Evolutionary conservation across 2,888 invertebrate species (phyloP).

Genomic region (Phania funesta): DNA sequence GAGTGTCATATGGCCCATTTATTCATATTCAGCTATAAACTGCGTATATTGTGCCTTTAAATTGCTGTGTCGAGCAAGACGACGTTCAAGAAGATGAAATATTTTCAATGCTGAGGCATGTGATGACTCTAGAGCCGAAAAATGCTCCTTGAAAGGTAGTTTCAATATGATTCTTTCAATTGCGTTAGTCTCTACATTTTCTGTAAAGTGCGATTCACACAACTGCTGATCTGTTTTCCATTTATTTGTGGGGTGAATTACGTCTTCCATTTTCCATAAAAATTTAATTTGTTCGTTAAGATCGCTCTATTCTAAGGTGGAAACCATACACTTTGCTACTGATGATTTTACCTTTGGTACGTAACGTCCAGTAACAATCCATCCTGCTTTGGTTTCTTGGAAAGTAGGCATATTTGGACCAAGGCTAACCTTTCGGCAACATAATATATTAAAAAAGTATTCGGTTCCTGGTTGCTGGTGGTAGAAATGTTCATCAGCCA

Average conservation of each 20-base stretch:
- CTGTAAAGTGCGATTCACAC: constrained; percentile 9
- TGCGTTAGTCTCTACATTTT: neutral
- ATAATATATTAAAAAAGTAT: constrained; percentile 26
- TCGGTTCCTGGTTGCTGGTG: constrained; percentile 20
- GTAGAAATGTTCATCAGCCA: constrained; percentile 28
- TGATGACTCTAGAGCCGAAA: no score
- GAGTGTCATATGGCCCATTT: constrained; percentile 30
- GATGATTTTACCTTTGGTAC: no score
- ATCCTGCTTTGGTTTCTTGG: constrained; percentile 26
- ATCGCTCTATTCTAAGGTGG: neutral
- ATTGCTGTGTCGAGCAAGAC: constrained; percentile 2
- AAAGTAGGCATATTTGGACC: neutral
- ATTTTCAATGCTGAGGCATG: constrained; percentile 5
- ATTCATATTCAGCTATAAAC: constrained; percentile 32
- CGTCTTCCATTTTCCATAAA: constrained; percentile 29
- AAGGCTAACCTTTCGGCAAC: constrained; percentile 3
- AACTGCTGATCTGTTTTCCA: constrained; percentile 14
- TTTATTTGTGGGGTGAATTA: neutral
- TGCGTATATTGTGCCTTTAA: constrained; percentile 2
- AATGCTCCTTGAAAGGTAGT: no score
- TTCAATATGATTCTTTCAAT: constrained; percentile 15
- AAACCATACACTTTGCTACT: constrained; percentile 13
- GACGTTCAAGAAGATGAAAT: constrained; percentile 26
- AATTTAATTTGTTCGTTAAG: constrained; percentile 26
- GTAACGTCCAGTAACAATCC: constrained; percentile 22